Base-by-base conservation (phyloP, 2,113 vertebrate species). In the Carassius gibelio region DNA sequence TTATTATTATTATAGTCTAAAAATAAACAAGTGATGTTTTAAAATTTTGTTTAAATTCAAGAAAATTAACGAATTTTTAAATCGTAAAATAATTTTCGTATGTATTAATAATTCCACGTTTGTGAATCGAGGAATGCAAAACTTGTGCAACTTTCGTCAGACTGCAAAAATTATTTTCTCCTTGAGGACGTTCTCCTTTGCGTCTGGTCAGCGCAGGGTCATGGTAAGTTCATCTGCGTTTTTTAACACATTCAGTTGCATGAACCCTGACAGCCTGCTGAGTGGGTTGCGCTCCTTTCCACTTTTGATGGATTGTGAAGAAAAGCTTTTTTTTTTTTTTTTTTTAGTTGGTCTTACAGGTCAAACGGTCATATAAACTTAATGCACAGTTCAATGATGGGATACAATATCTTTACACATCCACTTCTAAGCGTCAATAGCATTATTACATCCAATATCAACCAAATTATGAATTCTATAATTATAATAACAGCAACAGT, bases 181-280 rank as follows among this genome's bases (percentile, higher is more conserved):
- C 9, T 42, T 75, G 5, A 26, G 48, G 75, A 23, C 10, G 48
- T 50, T 81, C 61, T 62, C 7, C 6, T 15, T 4, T 45, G 34
- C 15, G 57, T 45, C 57, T 81, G 77, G 77, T 64, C 77, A 81
- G 78, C 19, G 7, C 15, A 61, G 83, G 82, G 83, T 85, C 75
- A 82, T 45, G 36, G 21, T 52, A 26, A 88, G 88, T 86, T 88
- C 88, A 82, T 8, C 42, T 1, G 38, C 45, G 26, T 79, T 79
- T 85, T 85, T 87, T 81, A 77, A 85, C 50, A 88, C 84, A 82
- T 82, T 82, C 21, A 62, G 64, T 81, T 82, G 78, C 9, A 57
- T 64, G 71, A 86, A 86, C 71, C 71, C 26, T 87, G 75, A 48
- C 61, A 71, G 75, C 84, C 62, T 69, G 55, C 81, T 85, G 81